phyloP scores from a whole-genome alignment of 2,797 vertebrate species.

The Babyrousa celebensis region DNA sequence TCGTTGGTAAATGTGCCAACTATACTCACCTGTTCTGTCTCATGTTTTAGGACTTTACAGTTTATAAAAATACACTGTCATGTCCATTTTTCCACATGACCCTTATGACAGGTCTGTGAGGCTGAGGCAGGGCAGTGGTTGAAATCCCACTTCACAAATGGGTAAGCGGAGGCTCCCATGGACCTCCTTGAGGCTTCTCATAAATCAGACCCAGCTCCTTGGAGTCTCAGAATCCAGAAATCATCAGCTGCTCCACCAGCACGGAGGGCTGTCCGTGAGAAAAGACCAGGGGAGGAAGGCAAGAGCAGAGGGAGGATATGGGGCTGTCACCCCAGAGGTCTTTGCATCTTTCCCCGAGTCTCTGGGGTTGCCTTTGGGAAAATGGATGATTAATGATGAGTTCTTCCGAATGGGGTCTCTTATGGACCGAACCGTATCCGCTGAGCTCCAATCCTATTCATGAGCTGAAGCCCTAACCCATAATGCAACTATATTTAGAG shows the following conservation, averaged over 20 bases:
- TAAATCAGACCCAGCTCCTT: neutral
- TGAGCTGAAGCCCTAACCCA: neutral
- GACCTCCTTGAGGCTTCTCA: neutral
- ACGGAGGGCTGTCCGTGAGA: neutral
- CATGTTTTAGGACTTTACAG: neutral
- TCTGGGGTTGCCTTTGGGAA: neutral
- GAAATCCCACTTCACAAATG: neutral
- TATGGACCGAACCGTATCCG: neutral
- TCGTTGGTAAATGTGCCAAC: neutral
- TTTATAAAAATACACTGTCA: neutral
- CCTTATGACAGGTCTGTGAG: neutral
- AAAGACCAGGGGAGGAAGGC: neutral
- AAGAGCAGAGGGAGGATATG: rapidly evolving
- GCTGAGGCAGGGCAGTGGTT: neutral
- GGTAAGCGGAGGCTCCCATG: neutral
- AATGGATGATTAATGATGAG: neutral
- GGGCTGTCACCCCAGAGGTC: too few relatives aligned
- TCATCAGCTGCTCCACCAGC: neutral
- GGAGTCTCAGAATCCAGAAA: neutral
- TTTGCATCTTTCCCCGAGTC: neutral
- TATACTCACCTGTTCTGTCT: neutral
- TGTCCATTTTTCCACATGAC: neutral
- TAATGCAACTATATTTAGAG: neutral
- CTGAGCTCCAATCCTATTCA: neutral
- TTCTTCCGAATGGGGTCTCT: neutral